Percentiles rank a stretch among this genome's conserved stretches.
Conservation (phyloP, 2,113 vertebrate genomes). For the Oncorhynchus keta region DNA sequence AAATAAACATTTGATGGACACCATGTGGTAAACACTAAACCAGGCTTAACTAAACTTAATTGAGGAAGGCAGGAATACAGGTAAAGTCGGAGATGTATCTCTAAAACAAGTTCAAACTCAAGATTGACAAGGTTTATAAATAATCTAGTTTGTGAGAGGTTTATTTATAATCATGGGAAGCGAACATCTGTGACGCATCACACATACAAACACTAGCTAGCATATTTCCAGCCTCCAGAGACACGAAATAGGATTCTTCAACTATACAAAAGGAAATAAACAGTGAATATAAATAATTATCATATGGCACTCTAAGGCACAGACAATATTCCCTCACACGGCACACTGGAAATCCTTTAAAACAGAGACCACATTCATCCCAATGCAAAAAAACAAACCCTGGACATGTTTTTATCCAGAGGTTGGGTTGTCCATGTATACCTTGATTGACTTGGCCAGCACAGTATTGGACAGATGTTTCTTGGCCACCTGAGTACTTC, state of each 20-base stretch:
- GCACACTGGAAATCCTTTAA: too few species aligned
- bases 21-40: too few species aligned
- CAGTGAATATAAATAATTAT: slow-evolving; percentile 16
- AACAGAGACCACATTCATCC: too few species aligned
- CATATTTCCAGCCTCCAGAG: slow-evolving; percentile 41
- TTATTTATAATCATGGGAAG: neutral
- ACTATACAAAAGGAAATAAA: neutral
- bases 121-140: neutral
- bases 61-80: too few species aligned
- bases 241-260: slow-evolving; percentile 23
- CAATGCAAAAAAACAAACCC: too few species aligned
- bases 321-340: too few species aligned
- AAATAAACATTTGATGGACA: too few species aligned
- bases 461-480: slow-evolving; percentile 59
- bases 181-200: slow-evolving; percentile 22
- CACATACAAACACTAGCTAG: slow-evolving; percentile 23
- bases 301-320: too few species aligned
- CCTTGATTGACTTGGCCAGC: slow-evolving; percentile 81
- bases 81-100: too few species aligned
- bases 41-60: too few species aligned
- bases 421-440: slow-evolving; percentile 52
- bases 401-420: neutral
- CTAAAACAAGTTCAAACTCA: neutral
- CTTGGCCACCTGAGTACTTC: slow-evolving; percentile 30
- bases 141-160: neutral